These are phyloP conservation scores for Datnioides undecimradiatus DNA, from an alignment of 2,113 vertebrate species.

Conservation along the genomic window DNA sequence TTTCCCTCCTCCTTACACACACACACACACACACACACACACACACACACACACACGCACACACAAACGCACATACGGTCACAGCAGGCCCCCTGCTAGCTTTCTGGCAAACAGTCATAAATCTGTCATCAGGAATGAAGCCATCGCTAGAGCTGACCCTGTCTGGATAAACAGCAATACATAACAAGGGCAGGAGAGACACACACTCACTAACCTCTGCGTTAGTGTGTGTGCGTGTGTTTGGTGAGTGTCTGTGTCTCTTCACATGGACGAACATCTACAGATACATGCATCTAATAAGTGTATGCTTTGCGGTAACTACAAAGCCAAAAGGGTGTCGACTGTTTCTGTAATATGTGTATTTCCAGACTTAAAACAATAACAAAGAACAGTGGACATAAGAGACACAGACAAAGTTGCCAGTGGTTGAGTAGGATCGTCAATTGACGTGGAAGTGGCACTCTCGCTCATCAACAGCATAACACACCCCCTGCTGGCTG, in stretches of 20 bases:
- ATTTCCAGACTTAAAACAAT: not conserved
- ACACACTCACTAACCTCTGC: slow-evolving; percentile 82
- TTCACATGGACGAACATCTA: slow-evolving; percentile 29
- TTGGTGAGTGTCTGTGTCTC: slow-evolving; percentile 24
- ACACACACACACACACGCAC: slow-evolving; percentile 43
- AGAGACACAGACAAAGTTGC: slow-evolving; percentile 24
- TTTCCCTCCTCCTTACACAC: slow-evolving; percentile 65
- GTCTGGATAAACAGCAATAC: slow-evolving; percentile 84
- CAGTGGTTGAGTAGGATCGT: slow-evolving; percentile 1
- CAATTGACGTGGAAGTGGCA: not conserved
- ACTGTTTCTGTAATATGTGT: not conserved
- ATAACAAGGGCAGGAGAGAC: slow-evolving; percentile 78
- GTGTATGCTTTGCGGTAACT: not conserved
- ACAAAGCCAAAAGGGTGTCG: not conserved
- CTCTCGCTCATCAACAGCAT: slow-evolving; percentile 34
- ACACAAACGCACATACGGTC: slow-evolving; percentile 40
- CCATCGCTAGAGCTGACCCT: slow-evolving; percentile 80
- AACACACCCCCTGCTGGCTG: slow-evolving; percentile 70
- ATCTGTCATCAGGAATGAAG: slow-evolving; percentile 85
- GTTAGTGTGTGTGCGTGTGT: slow-evolving; percentile 27
- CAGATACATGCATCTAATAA: not conserved
- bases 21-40: slow-evolving; percentile 18
- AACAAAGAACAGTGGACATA: not conserved
- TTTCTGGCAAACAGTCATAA: slow-evolving; percentile 85
- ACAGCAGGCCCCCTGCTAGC: slow-evolving; percentile 78